These are phyloP conservation scores for Nothoprocta perdicaria DNA, from an alignment of 2,113 vertebrate genomes.

Conservation along the genomic window DNA sequence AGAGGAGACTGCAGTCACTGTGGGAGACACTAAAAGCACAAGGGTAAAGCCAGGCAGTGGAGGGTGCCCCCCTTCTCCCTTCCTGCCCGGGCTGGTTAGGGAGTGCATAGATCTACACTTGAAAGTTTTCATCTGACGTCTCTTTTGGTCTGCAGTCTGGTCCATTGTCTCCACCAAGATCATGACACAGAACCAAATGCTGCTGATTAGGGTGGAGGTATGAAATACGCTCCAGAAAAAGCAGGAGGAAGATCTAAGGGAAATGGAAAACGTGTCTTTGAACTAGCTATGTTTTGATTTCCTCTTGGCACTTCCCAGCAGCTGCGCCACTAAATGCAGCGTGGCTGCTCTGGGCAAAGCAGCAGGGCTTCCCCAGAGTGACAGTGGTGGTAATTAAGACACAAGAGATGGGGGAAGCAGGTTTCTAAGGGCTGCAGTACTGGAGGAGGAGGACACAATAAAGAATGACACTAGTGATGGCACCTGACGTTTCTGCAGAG, in stretches of 20 bases:
- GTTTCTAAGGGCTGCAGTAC: slow-evolving; percentile 79
- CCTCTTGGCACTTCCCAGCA: not conserved
- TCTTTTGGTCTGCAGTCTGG: not conserved
- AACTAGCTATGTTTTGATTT: not conserved
- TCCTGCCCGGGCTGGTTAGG: not conserved
- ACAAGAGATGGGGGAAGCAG: slow-evolving; percentile 75
- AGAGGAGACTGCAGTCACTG: not conserved
- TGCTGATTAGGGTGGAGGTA: not conserved
- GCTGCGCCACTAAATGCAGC: not conserved
- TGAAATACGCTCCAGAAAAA: not conserved
- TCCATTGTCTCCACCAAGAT: not conserved
- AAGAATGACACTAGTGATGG: slow-evolving; percentile 79
- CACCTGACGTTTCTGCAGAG: slow-evolving; percentile 76
- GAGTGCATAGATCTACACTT: not conserved
- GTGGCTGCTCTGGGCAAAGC: slow-evolving; percentile 68
- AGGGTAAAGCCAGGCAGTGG: not conserved
- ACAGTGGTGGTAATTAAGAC: slow-evolving; percentile 78
- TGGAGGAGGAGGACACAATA: slow-evolving; percentile 73
- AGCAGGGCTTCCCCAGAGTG: slow-evolving; percentile 22
- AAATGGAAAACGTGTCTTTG: not conserved
- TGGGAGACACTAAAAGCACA: too few species aligned
- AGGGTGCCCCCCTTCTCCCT: not conserved
- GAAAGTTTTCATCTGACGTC: not conserved
- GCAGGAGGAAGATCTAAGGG: not conserved
- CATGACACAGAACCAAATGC: not conserved